Conservation (phyloP, 1,140 invertebrate genomes). For the Drosophila insularis region DNA sequence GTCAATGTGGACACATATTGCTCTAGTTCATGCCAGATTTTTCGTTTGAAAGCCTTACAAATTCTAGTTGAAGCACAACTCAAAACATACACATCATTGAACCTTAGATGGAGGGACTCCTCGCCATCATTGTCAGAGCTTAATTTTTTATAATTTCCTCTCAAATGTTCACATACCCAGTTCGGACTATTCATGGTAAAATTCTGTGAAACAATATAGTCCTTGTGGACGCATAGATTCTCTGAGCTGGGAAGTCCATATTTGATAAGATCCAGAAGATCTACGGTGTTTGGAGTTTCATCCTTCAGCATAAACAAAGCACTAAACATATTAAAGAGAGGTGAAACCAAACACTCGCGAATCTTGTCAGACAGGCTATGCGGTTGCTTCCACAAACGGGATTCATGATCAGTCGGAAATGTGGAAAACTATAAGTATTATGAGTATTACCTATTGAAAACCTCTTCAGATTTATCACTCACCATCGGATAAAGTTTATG, state of each 20-base stretch:
- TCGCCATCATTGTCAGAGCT: conserved; percentile 16
- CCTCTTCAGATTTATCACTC: neutral
- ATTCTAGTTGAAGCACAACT: conserved; percentile 38
- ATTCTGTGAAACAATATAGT: conserved; percentile 65
- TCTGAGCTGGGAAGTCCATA: conserved; percentile 59
- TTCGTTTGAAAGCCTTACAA: conserved; percentile 48
- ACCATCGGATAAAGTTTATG: conserved; percentile 62
- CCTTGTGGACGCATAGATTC: conserved; percentile 57
- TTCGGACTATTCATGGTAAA: conserved; percentile 34
- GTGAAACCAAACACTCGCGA: conserved; percentile 35
- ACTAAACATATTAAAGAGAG: conserved; percentile 37
- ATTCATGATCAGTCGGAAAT: conserved; percentile 55
- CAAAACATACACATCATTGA: conserved; percentile 60
- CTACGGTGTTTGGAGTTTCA: conserved; percentile 2
- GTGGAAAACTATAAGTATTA: conserved; percentile 44
- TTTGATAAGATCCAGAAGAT: conserved; percentile 56
- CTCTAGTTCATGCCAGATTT: conserved; percentile 54
- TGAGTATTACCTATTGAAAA: neutral
- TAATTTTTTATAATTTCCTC: conserved; percentile 35
- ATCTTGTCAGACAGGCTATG: conserved; percentile 34
- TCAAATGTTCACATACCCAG: conserved; percentile 68
- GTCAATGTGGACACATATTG: conserved; percentile 31
- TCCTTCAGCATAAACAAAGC: conserved; percentile 28
- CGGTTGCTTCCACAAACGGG: conserved; percentile 49
- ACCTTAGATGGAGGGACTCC: conserved; percentile 45